Evolutionary conservation across 2,113 vertebrate species (phyloP).

Genomic region (Takifugu bimaculatus): DNA sequence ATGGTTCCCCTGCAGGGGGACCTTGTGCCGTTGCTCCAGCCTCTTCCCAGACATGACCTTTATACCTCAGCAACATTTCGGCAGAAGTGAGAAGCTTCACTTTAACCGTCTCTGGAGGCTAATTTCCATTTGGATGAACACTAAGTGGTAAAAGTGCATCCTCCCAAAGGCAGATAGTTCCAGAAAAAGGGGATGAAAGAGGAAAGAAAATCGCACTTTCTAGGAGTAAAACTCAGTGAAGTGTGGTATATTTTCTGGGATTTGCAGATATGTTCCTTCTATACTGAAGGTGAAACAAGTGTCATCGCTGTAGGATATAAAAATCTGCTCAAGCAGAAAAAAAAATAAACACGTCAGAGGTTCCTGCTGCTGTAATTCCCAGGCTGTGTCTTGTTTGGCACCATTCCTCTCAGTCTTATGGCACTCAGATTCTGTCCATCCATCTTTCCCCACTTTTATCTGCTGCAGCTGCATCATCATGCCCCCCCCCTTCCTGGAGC

Average conservation of each 20-base stretch:
- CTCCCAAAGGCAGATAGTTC: neutral
- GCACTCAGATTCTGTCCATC: constrained; percentile 2
- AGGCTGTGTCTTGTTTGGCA: constrained; percentile 3
- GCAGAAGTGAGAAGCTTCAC: too few species aligned
- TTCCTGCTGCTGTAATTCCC: neutral
- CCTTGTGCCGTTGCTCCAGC: too few species aligned
- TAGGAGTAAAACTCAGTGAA: neutral
- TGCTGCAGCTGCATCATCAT: constrained; percentile 5
- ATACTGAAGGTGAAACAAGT: neutral
- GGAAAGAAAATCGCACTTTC: neutral
- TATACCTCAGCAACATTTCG: too few species aligned
- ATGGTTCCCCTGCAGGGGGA: too few species aligned
- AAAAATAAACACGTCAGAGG: constrained; percentile 19
- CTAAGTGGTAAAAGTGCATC: too few species aligned
- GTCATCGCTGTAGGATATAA: constrained; percentile 3
- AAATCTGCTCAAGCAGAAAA: constrained; percentile 18
- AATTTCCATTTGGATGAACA: too few species aligned
- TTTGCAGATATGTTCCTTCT: neutral
- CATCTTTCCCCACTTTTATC: neutral
- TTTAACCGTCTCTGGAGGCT: too few species aligned
- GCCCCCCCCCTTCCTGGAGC: constrained; percentile 9
- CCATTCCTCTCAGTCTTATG: neutral
- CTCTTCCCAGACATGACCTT: too few species aligned
- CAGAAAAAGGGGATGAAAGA: neutral
- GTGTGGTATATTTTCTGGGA: neutral